Evolutionary conservation across 2,797 vertebrate genomes (phyloP).

Genomic region (Prunella strophiata): DNA sequence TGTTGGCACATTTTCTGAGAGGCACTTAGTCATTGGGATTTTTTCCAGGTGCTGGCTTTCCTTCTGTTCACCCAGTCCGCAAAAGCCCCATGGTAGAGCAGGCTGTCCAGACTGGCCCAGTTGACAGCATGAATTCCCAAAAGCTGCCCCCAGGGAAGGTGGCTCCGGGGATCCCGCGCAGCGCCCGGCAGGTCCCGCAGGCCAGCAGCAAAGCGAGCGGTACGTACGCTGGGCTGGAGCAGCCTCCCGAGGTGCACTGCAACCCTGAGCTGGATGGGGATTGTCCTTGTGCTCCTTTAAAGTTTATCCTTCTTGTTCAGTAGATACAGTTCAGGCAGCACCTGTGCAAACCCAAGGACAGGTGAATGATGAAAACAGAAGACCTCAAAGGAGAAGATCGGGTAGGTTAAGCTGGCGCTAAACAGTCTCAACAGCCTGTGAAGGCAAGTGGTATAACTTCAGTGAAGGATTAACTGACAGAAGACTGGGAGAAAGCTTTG

Average conservation of each 20-base stretch:
- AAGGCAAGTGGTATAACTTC: background rate
- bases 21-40: background rate
- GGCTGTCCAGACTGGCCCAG: conserved; percentile 89
- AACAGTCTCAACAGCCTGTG: background rate
- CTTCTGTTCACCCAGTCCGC: conserved; percentile 80
- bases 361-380: conserved; percentile 86
- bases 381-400: conserved; percentile 85
- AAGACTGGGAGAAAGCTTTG: background rate
- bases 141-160: conserved; percentile 79
- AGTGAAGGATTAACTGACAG: background rate
- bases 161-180: conserved; percentile 65
- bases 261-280: rapidly evolving
- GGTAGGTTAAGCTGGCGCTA: conserved; percentile 76
- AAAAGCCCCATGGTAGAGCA: conserved; percentile 95
- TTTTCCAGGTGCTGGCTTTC: conserved; percentile 80
- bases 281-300: background rate
- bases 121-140: conserved; percentile 77
- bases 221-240: background rate
- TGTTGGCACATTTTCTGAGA: rapidly evolving
- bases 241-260: background rate
- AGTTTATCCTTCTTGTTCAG: conserved; percentile 41
- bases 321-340: conserved; percentile 73
- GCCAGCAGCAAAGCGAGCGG: conserved; percentile 59
- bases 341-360: conserved; percentile 76
- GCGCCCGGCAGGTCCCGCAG: conserved; percentile 68